Percentiles rank a stretch among this genome's conserved stretches.
phyloP scores from a whole-genome alignment of 2,888 invertebrate genomes.

The Esperia sulphurella region DNA sequence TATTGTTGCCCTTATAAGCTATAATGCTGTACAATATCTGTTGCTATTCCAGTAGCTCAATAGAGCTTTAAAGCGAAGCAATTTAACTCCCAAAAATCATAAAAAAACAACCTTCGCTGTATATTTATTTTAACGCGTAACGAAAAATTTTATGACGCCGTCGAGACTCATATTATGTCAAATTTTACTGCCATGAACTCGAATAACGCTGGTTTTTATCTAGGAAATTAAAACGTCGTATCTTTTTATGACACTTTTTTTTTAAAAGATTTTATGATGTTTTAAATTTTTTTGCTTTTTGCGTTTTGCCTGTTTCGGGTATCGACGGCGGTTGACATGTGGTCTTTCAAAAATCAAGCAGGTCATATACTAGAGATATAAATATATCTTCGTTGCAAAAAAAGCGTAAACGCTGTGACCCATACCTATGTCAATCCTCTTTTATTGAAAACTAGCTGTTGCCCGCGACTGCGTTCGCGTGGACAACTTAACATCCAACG shows the following conservation, averaged over 20 bases:
- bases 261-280: constrained; percentile 1
- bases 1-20: not conserved
- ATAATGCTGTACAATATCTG: not conserved
- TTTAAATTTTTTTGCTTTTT: not conserved
- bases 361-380: not conserved
- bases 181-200: constrained; percentile 48
- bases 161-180: constrained; percentile 40
- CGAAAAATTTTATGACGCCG: constrained; percentile 34
- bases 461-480: too few relatives aligned
- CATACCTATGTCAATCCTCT: too few relatives aligned
- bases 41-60: not conserved
- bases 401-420: too few relatives aligned
- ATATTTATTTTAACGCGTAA: constrained; percentile 35
- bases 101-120: constrained; percentile 14
- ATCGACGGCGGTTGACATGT: too few relatives aligned
- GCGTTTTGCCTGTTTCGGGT: not conserved
- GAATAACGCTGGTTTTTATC: constrained; percentile 43
- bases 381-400: not conserved
- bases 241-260: constrained; percentile 36
- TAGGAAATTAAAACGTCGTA: constrained; percentile 45
- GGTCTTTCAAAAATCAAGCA: too few relatives aligned
- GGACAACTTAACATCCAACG: too few relatives aligned
- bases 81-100: constrained; percentile 2
- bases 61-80: not conserved
- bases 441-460: too few relatives aligned